phyloP scores from a whole-genome alignment of 2,888 invertebrate species.

The Ornithoptera alexandrae region DNA sequence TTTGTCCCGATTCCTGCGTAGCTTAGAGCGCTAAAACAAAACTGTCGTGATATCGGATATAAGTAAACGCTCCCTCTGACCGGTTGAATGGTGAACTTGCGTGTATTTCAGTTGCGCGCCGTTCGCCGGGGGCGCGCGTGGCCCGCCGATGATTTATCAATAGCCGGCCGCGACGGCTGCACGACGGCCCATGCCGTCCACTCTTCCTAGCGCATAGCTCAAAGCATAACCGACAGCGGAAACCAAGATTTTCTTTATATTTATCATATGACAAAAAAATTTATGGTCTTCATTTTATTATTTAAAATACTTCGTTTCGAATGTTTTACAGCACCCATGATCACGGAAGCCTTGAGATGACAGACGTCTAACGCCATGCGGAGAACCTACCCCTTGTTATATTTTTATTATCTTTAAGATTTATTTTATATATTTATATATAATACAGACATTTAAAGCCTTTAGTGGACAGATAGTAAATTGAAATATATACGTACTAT shows the following conservation, averaged over 20 bases:
- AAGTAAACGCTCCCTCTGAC: conserved; percentile 27
- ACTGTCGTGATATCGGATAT: conserved; percentile 30
- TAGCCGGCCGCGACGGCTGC: conserved; percentile 63
- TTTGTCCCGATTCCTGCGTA: conserved; percentile 7
- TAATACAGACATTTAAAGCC: too few species aligned
- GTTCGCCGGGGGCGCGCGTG: conserved; percentile 70
- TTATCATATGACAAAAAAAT: not conserved
- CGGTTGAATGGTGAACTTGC: conserved; percentile 32
- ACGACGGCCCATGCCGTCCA: conserved; percentile 59
- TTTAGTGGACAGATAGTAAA: too few species aligned
- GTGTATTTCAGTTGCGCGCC: conserved; percentile 56
- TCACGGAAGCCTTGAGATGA: too few species aligned
- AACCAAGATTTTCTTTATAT: not conserved
- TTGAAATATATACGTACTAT: too few species aligned
- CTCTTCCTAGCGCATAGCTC: conserved; percentile 53
- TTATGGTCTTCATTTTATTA: too few species aligned
- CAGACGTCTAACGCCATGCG: too few species aligned
- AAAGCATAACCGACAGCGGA: conserved; percentile 42
- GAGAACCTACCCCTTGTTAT: too few species aligned
- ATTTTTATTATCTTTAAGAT: too few species aligned
- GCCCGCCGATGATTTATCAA: conserved; percentile 74
- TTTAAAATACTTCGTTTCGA: too few species aligned
- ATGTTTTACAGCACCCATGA: too few species aligned
- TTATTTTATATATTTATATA: too few species aligned
- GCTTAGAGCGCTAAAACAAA: conserved; percentile 25